Base-by-base conservation (phyloP, 1,140 invertebrate species). In the Hylaeus anthracinus region DNA sequence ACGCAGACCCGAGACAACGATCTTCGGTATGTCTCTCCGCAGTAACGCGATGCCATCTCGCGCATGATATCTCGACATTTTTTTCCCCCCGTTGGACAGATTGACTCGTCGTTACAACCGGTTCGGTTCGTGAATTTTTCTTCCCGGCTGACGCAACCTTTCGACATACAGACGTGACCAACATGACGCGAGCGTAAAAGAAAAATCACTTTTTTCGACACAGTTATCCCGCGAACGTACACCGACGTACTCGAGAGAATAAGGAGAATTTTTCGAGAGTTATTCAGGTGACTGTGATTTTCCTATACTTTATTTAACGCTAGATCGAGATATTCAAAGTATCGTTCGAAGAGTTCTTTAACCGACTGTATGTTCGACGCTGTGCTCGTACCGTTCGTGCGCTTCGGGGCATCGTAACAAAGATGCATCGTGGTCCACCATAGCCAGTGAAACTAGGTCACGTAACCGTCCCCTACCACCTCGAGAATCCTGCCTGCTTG, bases 31-130 rank as follows among this genome's bases (percentile, higher is more conserved):
- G 51, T 64, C 14, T 65, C 10, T 43, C 63, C 45, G 73, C 51
- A 56, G 63, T 71, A 64, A 83, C 37, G 48, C 55, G 72, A 81
- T 75, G 70, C 66, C 53, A 73, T 64, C 72, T 75, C 71, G 45
- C 65, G 51, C 39, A 58, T 61, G 60, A 77, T 85, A 84, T 79
- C 81, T 58, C 41, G 43, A 41, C 56, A 67, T 65, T 60, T 58
- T 61, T 82, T 85, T 75, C 51, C n/a, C 5, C n/a, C 5, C 51
- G 63, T 61, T 67, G 45, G 61, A 69, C 48, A 71, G 63, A 83
- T 83, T 80, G 85, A 86, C 81, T 86, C 86, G 81, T 84, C 61
- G 75, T 81, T 84, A 83, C 73, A 87, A 84, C 86, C 85, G 86
- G 86, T 87, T 86, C 81, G 71, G 53, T 55, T 66, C 75, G 76